Conservation (phyloP, 2,888 invertebrate genomes). For the Chloroclystis v-ata region DNA sequence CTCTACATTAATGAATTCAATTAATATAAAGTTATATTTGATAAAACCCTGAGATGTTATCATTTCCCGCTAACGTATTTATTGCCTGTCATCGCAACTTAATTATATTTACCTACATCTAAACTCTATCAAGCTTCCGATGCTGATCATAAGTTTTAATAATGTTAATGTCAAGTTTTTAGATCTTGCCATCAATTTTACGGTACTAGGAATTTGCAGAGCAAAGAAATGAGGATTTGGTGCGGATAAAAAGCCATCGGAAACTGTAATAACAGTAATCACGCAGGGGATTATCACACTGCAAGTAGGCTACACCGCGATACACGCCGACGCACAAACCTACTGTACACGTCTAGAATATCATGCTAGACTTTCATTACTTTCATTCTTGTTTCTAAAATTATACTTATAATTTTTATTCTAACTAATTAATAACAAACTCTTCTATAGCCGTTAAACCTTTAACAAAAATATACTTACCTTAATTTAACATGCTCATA, state of each 20-base stretch:
- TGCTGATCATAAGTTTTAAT: conserved; percentile 24
- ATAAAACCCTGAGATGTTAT: conserved; percentile 3
- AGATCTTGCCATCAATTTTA: conserved; percentile 10
- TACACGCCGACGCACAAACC: conserved; percentile 22
- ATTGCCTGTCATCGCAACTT: conserved; percentile 21
- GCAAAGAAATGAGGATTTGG: conserved; percentile 36
- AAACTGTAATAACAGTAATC: conserved; percentile 25
- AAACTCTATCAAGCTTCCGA: conserved; percentile 33
- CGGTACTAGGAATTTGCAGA: conserved; percentile 26
- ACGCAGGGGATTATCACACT: conserved; percentile 14
- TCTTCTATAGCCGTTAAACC: too few species aligned
- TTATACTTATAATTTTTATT: neutral
- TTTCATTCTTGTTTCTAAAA: neutral
- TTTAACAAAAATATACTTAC: too few species aligned
- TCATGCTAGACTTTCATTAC: conserved; percentile 1
- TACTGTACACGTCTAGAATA: conserved; percentile 7
- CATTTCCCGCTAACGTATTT: neutral
- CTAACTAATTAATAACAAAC: too few species aligned
- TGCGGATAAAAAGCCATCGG: conserved; percentile 23
- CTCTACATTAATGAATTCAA: neutral
- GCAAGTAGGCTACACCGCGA: conserved; percentile 17
- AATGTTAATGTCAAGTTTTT: conserved; percentile 14
- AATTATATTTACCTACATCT: conserved; percentile 19
- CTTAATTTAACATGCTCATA: too few species aligned
- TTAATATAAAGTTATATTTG: conserved; percentile 3